phyloP scores from a whole-genome alignment of 1,140 invertebrate species.

The Eurosta solidaginis region DNA sequence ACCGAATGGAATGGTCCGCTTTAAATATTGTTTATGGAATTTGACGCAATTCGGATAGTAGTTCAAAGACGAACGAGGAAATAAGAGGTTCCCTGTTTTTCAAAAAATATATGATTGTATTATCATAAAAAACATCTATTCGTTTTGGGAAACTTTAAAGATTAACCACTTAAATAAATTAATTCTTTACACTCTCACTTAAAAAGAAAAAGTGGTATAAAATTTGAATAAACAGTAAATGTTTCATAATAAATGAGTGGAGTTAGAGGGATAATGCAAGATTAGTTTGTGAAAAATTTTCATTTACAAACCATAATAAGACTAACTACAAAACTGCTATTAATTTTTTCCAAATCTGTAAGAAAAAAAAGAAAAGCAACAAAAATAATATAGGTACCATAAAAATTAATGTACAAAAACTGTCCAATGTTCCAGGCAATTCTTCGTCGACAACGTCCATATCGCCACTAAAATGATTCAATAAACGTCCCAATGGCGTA shows the following conservation, averaged over 20 bases:
- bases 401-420: conserved; percentile 72
- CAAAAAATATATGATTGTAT: too few relatives aligned
- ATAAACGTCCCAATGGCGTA: conserved; percentile 80
- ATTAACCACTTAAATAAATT: too few relatives aligned
- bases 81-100: too few relatives aligned
- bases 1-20: too few relatives aligned
- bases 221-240: not conserved
- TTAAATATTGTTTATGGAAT: too few relatives aligned
- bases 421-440: conserved; percentile 72
- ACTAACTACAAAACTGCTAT: not conserved
- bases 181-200: too few relatives aligned
- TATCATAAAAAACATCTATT: too few relatives aligned
- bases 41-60: too few relatives aligned
- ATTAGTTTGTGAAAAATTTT: conserved; percentile 7
- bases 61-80: too few relatives aligned
- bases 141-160: too few relatives aligned
- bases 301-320: conserved; percentile 2
- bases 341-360: not conserved
- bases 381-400: conserved; percentile 66
- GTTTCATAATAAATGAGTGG: not conserved
- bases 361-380: conserved; percentile 36
- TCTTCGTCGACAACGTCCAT: conserved; percentile 79
- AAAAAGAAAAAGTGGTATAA: too few relatives aligned
- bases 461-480: conserved; percentile 87
- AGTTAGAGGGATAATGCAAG: not conserved